Percentiles rank a stretch among this genome's conserved stretches.
These are phyloP conservation scores for Sminthopsis crassicaudata DNA, from an alignment of 2,113 vertebrate species.

Conservation along the genomic window DNA sequence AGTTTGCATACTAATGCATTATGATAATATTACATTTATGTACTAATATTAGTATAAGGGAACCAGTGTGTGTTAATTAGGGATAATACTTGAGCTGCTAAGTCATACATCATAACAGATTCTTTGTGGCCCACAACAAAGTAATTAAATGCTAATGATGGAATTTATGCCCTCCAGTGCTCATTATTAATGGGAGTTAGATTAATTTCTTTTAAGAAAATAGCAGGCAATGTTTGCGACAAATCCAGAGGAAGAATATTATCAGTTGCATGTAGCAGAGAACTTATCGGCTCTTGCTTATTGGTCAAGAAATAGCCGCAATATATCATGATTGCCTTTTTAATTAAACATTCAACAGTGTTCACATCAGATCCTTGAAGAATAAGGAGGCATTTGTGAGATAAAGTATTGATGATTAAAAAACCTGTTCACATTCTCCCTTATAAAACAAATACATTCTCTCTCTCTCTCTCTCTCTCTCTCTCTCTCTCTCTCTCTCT, in stretches of 20 bases:
- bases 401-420: neutral
- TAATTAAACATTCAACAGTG: neutral
- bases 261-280: neutral
- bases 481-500: no score
- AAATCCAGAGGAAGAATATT: neutral
- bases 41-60: conserved; percentile 3
- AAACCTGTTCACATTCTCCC: neutral
- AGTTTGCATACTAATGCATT: neutral
- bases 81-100: conserved; percentile 2
- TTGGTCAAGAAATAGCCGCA: neutral
- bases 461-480: no score
- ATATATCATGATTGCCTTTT: neutral
- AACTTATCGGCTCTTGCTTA: neutral
- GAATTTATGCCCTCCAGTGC: conserved; percentile 1
- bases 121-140: conserved; percentile 1
- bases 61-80: conserved; percentile 1
- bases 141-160: conserved; percentile 3
- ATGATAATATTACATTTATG: neutral
- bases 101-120: conserved; percentile 3
- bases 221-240: neutral
- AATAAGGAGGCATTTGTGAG: neutral
- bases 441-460: neutral
- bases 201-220: neutral
- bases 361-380: neutral
- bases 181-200: neutral